Conservation (phyloP, 2,797 vertebrate species). For the Scarus forsteni region DNA sequence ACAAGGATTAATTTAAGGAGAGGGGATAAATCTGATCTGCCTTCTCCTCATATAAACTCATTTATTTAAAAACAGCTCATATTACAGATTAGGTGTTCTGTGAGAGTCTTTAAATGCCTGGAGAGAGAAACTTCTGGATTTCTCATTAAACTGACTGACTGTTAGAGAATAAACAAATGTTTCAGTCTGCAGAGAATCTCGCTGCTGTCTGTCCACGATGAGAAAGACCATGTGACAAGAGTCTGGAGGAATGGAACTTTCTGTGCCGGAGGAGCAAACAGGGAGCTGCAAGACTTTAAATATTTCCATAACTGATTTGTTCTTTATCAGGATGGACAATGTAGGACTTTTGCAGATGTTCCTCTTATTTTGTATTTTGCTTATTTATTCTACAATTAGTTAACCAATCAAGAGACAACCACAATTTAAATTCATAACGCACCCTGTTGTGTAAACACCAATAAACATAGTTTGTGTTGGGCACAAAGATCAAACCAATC, state of each 20-base stretch:
- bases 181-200: constrained; percentile 15
- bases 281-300: neutral
- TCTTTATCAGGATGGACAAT: too few relatives aligned
- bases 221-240: constrained; percentile 47
- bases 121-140: constrained; percentile 13
- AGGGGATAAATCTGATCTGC: constrained; percentile 49
- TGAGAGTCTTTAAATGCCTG: neutral
- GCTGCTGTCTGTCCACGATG: constrained; percentile 37
- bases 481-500: too few relatives aligned
- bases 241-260: constrained; percentile 18
- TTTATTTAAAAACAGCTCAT: neutral
- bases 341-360: too few relatives aligned
- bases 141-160: constrained; percentile 21
- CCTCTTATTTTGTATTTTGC: too few relatives aligned
- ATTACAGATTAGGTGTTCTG: too few relatives aligned
- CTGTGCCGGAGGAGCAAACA: constrained; percentile 22
- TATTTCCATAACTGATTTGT: too few relatives aligned
- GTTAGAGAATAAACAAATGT: constrained; percentile 36
- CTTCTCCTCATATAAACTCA: constrained; percentile 7
- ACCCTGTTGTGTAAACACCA: too few relatives aligned
- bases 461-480: too few relatives aligned
- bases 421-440: too few relatives aligned
- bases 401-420: too few relatives aligned
- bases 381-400: too few relatives aligned
- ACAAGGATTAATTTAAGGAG: constrained; percentile 37